phyloP scores from a whole-genome alignment of 2,888 invertebrate species.

The Lepidocyrtoides sp. region DNA sequence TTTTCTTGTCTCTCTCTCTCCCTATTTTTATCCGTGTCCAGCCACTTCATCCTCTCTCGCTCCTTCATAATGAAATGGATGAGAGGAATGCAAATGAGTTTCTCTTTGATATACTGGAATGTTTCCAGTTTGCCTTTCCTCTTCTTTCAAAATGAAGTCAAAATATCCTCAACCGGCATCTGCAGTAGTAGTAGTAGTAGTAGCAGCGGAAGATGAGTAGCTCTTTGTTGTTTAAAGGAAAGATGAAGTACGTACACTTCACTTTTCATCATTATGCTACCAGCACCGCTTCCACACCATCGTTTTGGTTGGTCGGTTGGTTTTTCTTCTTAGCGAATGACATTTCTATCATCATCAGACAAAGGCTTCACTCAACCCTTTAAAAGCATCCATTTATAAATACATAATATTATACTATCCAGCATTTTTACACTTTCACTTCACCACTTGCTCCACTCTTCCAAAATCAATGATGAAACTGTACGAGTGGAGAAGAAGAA shows the following conservation, averaged over 20 bases:
- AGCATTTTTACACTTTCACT: not conserved
- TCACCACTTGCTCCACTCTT: too few relatives aligned
- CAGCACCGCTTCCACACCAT: not conserved
- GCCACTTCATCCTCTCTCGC: conserved; percentile 60
- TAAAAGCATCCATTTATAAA: conserved; percentile 1
- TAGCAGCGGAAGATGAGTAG: conserved; percentile 22
- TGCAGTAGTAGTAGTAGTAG: too few relatives aligned
- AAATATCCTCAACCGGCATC: not conserved
- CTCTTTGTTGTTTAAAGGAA: conserved; percentile 13
- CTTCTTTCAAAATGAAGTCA: conserved; percentile 47
- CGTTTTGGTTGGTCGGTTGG: conserved; percentile 30
- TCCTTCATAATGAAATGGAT: conserved; percentile 75
- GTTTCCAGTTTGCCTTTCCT: conserved; percentile 47
- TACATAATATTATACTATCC: too few relatives aligned
- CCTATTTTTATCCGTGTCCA: conserved; percentile 51
- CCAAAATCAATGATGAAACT: conserved; percentile 56
- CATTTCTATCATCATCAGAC: conserved; percentile 24
- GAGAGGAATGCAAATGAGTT: conserved; percentile 78
- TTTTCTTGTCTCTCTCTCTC: conserved; percentile 1
- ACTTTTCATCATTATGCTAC: not conserved
- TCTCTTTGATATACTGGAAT: conserved; percentile 71
- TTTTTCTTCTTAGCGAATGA: not conserved
- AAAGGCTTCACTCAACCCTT: conserved; percentile 19
- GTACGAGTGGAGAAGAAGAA: not conserved
- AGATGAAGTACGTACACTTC: not conserved